Percentiles rank a stretch among this genome's conserved stretches.
Evolutionary conservation across 2,888 invertebrate species (phyloP).

Genomic region (Calameuta idolon): DNA sequence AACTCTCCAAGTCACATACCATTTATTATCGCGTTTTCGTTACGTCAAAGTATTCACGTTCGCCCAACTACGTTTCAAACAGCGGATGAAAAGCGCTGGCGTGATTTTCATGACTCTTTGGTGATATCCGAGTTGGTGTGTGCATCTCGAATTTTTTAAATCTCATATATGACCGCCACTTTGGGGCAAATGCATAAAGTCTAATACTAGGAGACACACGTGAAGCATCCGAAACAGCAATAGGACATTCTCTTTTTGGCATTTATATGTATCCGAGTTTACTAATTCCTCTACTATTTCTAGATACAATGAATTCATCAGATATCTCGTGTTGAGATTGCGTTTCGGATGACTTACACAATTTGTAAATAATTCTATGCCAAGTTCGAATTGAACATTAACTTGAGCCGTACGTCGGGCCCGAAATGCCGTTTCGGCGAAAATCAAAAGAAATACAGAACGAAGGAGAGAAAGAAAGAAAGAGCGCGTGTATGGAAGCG

Average conservation of each 20-base stretch:
- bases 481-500: constrained; percentile 27
- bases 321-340: not conserved
- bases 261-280: not conserved
- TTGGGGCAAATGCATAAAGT: not conserved
- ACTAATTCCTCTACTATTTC: not conserved
- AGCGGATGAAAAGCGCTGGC: not conserved
- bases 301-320: not conserved
- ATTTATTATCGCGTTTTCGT: not conserved
- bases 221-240: not conserved
- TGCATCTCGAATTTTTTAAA: not conserved
- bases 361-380: constrained; percentile 32
- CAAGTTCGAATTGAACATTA: constrained; percentile 29
- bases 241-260: not conserved
- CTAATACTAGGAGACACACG: too few species aligned
- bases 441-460: constrained; percentile 29
- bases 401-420: constrained; percentile 18
- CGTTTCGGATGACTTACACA: constrained; percentile 21
- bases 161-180: not conserved
- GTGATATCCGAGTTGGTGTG: not conserved
- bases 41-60: not conserved
- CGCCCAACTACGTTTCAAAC: not conserved
- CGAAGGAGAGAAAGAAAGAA: constrained; percentile 8
- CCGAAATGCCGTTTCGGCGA: constrained; percentile 28
- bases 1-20: not conserved
- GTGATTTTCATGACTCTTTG: not conserved